Base-by-base conservation (phyloP, 2,888 invertebrate genomes). In the Frankliniella intonsa region DNA sequence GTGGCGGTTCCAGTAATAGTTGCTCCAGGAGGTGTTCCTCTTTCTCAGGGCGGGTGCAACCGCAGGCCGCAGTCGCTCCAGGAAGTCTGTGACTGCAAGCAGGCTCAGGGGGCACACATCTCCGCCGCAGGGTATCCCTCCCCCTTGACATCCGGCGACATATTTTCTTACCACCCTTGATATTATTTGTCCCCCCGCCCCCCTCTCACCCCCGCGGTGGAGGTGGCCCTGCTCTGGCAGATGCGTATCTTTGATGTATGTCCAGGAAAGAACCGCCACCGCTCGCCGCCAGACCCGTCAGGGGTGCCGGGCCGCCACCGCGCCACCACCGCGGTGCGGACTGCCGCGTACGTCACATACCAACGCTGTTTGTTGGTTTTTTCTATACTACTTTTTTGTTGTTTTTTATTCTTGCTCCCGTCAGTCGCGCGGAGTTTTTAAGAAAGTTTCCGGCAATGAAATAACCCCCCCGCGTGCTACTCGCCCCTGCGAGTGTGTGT, bases 191-290 rank as follows among this genome's bases (percentile, higher is more conserved):
- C 38, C 38, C 38, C 38, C 38, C 38, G 2, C 38, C 38, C 38
- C 5, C 38, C 62, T 19, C 62, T 0, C 62, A 3, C 62, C 14
- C 55, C 12, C 55, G 55, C 55, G 10, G 55, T 55, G 55, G 55
- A 55, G 12, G 51, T 51, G 51, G 12, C 10, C 51, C 69, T 8
- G 69, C 69, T 25, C 12, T 25, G 25, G 69, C 69, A 76, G 69
- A 76, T 76, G 25, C 69, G 69, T 76, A 76, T 76, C 69, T 25
- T 76, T 76, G 69, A 76, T 76, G 69, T 76, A 76, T 76, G 69
- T 76, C 69, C 69, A 76, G 69, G 69, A 76, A 76, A 76, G 22
- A 8, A 25, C n/a, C 69, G 12, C 38, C 38, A 38, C 38, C 38
- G 38, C 38, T 38, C 38, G 38, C 38, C 38, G 38, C 38, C 38